Evolutionary conservation across 2,888 invertebrate species (phyloP).

Genomic region (Chironomus tentans): DNA sequence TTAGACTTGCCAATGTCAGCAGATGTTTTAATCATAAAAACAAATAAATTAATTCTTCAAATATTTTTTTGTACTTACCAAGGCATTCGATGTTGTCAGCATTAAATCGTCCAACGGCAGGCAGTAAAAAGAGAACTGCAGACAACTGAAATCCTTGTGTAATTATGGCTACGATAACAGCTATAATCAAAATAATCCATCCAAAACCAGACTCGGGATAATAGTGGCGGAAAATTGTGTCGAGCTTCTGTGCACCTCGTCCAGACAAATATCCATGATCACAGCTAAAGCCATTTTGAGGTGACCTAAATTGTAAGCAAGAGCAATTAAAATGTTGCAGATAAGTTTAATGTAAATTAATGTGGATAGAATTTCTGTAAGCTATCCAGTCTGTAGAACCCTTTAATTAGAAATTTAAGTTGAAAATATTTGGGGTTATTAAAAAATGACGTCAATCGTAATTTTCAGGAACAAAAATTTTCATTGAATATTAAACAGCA

Average conservation of each 20-base stretch:
- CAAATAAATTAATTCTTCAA: background rate
- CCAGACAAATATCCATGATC: conserved; percentile 27
- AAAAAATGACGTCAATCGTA: too few relatives aligned
- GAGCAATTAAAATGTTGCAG: too few relatives aligned
- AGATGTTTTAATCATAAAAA: conserved; percentile 4
- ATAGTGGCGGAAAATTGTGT: conserved; percentile 20
- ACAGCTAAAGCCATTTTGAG: background rate
- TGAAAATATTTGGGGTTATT: too few relatives aligned
- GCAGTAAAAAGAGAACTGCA: conserved; percentile 21
- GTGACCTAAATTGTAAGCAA: conserved; percentile 5
- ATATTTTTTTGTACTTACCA: conserved; percentile 11
- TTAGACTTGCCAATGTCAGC: background rate
- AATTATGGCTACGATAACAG: conserved; percentile 6
- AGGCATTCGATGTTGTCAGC: conserved; percentile 16
- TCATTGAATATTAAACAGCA: too few relatives aligned
- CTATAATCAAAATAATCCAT: conserved; percentile 5
- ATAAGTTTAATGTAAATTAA: too few relatives aligned
- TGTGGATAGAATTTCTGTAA: too few relatives aligned
- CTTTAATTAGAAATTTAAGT: too few relatives aligned
- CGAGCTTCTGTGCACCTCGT: conserved; percentile 26
- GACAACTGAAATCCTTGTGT: conserved; percentile 22
- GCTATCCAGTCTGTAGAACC: too few relatives aligned
- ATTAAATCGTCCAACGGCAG: conserved; percentile 24
- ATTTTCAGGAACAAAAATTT: too few relatives aligned
- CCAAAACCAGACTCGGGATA: conserved; percentile 19